Evolutionary conservation across 2,113 vertebrate species (phyloP), one percentile per base, ranked within the genome.

Genomic region (Percina caprodes): DNA sequence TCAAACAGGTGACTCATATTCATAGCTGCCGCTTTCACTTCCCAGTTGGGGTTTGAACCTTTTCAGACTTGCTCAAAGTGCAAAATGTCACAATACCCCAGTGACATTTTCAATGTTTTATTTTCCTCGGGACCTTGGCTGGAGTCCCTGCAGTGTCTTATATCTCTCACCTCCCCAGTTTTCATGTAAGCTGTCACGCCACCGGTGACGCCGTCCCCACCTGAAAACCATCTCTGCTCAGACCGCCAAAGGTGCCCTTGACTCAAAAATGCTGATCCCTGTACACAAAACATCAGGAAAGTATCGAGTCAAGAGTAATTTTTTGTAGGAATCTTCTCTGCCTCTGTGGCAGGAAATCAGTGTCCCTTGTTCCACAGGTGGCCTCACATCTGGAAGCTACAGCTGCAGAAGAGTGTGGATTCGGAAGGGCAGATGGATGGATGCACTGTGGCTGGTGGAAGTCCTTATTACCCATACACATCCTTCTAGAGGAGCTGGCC

Each of bases 331-430:
- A 62, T 78, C 68, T 69, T 88, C 71, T 80, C 13, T 71, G 18
- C n/a, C 18, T 75, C 39, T 54, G 65, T 59, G 59, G 86, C 79
- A 86, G 87, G 72, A 81, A 80, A 83, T 75, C 68, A 77, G 56
- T 69, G 69, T 62, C 74, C 62, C 18, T 39, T 80, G 86, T 54
- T 74, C 75, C 58, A 74, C 83, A 90, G 88, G 86, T 88, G 87
- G 79, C 72, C 87, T 77, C 84, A 93, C 92, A 94, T 92, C 92
- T 94, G 88, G 92, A 90, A 71, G 66, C 74, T 79, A 52, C 85
- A 93, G 89, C 91, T 93, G 92, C 84, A 82, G 61, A 33, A 84
- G 45, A 58, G 26, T 11, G 24, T 69, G 79, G 73, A 39, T 49
- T 45, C 23, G 72, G 81, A 73, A 62, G 83, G 79, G 59, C 82